phyloP scores from a whole-genome alignment of 1,140 invertebrate genomes.

The Eubasilissa regina region DNA sequence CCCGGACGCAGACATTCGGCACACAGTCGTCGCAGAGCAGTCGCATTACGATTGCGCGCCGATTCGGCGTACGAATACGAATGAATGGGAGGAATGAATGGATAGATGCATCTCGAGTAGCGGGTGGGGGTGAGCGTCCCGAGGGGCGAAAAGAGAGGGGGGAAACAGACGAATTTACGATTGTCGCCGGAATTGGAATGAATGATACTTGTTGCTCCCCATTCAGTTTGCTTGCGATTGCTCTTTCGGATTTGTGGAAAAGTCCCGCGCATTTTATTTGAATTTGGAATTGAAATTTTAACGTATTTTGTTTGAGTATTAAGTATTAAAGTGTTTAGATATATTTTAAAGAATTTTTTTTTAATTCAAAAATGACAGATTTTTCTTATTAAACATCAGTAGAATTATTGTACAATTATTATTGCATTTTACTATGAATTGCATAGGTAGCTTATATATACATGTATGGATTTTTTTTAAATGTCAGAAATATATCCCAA shows the following conservation, averaged over 20 bases:
- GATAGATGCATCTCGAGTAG: constrained; percentile 10
- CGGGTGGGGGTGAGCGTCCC: neutral
- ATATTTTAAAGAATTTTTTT: neutral
- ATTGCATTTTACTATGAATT: no score
- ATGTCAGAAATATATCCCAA: no score
- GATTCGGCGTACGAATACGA: constrained; percentile 44
- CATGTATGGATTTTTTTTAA: no score
- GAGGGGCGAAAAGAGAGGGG: neutral
- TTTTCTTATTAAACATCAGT: no score
- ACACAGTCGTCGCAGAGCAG: constrained; percentile 33
- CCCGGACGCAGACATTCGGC: neutral
- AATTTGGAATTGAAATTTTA: neutral
- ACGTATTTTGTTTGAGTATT: neutral
- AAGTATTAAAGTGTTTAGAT: neutral
- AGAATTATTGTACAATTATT: no score
- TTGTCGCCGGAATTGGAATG: constrained; percentile 44
- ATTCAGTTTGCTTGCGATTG: neutral
- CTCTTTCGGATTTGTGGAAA: neutral
- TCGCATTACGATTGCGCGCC: constrained; percentile 54
- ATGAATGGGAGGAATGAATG: constrained; percentile 44
- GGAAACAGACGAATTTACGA: constrained; percentile 42
- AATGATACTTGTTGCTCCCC: constrained; percentile 41
- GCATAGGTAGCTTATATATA: no score
- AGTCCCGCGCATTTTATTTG: neutral
- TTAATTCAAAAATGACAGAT: no score